Conservation (phyloP, 2,797 vertebrate genomes). For the Amblyraja radiata region DNA sequence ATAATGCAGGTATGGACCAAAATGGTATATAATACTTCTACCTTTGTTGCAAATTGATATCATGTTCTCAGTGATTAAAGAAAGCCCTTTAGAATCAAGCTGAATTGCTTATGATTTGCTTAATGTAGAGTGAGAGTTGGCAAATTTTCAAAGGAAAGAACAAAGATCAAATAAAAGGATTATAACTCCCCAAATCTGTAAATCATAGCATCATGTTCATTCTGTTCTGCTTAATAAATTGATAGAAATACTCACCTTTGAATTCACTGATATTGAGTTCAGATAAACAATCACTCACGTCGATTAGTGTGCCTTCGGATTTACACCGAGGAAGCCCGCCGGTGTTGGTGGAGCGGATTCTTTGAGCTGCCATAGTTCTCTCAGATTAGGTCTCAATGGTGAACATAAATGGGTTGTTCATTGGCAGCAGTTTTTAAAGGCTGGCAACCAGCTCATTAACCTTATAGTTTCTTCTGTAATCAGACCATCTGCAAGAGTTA, state of each 20-base stretch:
- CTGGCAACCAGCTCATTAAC: background rate
- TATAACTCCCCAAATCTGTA: background rate
- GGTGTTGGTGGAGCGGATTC: constrained; percentile 78
- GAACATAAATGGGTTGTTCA: background rate
- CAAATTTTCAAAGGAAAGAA: background rate
- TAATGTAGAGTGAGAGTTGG: background rate
- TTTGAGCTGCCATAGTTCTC: constrained; percentile 79
- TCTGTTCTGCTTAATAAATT: background rate
- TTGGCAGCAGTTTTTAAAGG: background rate
- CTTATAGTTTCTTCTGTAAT: background rate
- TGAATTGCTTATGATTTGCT: background rate
- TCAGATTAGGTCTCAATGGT: background rate
- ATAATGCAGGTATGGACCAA: background rate
- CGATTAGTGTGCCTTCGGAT: constrained; percentile 87
- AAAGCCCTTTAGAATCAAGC: background rate
- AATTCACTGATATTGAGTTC: constrained; percentile 73
- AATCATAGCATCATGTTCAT: background rate
- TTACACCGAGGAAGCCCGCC: constrained; percentile 80
- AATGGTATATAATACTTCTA: background rate
- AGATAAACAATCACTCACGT: constrained; percentile 68
- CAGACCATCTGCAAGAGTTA: background rate
- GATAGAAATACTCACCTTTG: constrained; percentile 68
- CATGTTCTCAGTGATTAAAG: background rate
- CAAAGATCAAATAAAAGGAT: background rate
- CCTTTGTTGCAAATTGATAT: background rate